Percentiles rank a stretch among this genome's conserved stretches.
Conservation (phyloP, 2,888 invertebrate species). For the Andrena fulva region DNA sequence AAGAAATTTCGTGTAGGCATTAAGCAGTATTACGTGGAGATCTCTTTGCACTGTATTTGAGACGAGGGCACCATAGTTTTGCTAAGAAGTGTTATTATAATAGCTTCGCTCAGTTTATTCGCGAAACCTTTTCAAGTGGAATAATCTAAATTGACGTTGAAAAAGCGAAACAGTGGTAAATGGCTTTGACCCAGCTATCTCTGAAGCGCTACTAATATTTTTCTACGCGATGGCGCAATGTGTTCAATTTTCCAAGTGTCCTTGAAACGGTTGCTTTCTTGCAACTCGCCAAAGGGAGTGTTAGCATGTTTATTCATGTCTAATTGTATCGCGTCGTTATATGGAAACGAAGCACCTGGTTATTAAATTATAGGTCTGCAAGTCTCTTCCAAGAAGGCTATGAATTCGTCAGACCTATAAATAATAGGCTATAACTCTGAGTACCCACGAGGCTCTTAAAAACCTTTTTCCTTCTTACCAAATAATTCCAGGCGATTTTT, state of each 20-base stretch:
- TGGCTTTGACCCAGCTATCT: not conserved
- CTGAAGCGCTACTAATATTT: no score
- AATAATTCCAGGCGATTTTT: conserved; percentile 13
- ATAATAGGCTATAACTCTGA: not conserved
- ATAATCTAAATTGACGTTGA: no score
- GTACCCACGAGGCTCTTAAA: conserved; percentile 25
- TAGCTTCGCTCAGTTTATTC: no score
- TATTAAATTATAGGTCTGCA: conserved; percentile 39
- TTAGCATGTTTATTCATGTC: conserved; percentile 23
- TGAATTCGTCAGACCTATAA: conserved; percentile 21
- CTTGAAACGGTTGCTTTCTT: not conserved
- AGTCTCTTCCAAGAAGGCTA: not conserved
- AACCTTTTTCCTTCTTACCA: conserved; percentile 29
- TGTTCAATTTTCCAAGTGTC: conserved; percentile 1
- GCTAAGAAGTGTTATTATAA: no score
- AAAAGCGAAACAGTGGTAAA: not conserved
- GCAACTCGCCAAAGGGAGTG: not conserved
- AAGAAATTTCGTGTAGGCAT: no score
- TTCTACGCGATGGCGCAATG: not conserved
- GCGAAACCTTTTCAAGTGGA: no score
- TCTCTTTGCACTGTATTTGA: no score
- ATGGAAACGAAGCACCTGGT: conserved; percentile 39
- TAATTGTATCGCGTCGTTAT: conserved; percentile 14
- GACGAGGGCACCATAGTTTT: no score
- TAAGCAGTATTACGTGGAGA: no score